Percentiles rank a stretch among this genome's conserved stretches.
phyloP scores from a whole-genome alignment of 2,888 invertebrate genomes.

The Polydrusus tereticollis region DNA sequence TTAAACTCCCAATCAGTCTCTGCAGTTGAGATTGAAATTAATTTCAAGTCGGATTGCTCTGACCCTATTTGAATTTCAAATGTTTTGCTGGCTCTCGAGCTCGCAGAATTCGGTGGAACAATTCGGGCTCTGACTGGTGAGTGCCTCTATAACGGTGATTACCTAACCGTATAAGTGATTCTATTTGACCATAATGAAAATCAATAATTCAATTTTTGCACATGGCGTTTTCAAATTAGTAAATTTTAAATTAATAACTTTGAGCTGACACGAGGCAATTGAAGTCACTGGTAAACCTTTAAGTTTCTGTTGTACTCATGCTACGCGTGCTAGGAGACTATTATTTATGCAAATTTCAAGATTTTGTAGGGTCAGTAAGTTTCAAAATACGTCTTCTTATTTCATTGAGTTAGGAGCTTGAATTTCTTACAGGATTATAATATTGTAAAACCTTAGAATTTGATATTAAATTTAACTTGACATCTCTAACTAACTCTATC shows the following conservation, averaged over 20 bases:
- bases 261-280: too few relatives aligned
- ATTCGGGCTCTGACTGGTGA: slow-evolving; percentile 8
- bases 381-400: too few relatives aligned
- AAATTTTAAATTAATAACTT: neutral
- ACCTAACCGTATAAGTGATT: slow-evolving; percentile 5
- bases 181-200: neutral
- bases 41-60: slow-evolving; percentile 59
- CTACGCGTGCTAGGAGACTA: too few relatives aligned
- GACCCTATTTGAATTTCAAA: slow-evolving; percentile 64
- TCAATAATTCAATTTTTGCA: neutral
- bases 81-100: slow-evolving; percentile 53
- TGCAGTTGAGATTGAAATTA: slow-evolving; percentile 63
- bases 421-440: too few relatives aligned
- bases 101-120: slow-evolving; percentile 32
- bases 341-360: too few relatives aligned
- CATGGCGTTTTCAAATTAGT: neutral
- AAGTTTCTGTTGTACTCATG: too few relatives aligned
- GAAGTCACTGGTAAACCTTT: too few relatives aligned
- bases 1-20: slow-evolving; percentile 56
- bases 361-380: too few relatives aligned
- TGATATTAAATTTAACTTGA: too few relatives aligned
- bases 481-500: too few relatives aligned
- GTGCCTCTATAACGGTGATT: slow-evolving; percentile 3
- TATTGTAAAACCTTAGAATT: too few relatives aligned
- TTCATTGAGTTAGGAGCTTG: too few relatives aligned